Evolutionary conservation across 1,140 invertebrate species (phyloP).

Genomic region (Pseudomyrmex cubaensis): DNA sequence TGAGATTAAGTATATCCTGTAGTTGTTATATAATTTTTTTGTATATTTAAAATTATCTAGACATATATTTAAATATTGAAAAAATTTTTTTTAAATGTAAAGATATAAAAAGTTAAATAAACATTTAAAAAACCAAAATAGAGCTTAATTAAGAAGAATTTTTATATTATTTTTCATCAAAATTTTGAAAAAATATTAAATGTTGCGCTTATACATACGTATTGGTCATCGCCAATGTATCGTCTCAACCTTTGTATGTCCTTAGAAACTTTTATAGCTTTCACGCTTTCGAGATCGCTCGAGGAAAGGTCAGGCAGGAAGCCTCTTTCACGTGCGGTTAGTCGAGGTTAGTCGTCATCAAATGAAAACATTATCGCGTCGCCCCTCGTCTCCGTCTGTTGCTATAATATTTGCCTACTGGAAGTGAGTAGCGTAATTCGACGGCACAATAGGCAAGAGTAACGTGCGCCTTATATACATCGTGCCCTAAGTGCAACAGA

Average conservation of each 20-base stretch:
- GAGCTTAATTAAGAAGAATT: too few relatives aligned
- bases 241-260: neutral
- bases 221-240: neutral
- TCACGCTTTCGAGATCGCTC: constrained; percentile 3
- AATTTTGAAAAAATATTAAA: too few relatives aligned
- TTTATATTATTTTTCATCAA: too few relatives aligned
- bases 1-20: too few relatives aligned
- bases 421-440: constrained; percentile 80
- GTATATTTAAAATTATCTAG: too few relatives aligned
- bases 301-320: constrained; percentile 1
- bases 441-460: constrained; percentile 74
- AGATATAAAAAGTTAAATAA: too few relatives aligned
- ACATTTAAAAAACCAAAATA: too few relatives aligned
- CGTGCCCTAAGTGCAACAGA: constrained; percentile 16
- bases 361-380: constrained; percentile 82
- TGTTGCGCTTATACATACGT: too few relatives aligned
- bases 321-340: constrained; percentile 58
- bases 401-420: constrained; percentile 83
- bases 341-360: constrained; percentile 68
- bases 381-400: constrained; percentile 78
- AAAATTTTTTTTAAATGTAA: too few relatives aligned
- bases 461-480: constrained; percentile 19
- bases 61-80: too few relatives aligned
- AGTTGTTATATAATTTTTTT: too few relatives aligned
- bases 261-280: neutral